These are phyloP conservation scores for Cossypha heuglini DNA, from an alignment of 2,797 vertebrate species.

Conservation along the genomic window DNA sequence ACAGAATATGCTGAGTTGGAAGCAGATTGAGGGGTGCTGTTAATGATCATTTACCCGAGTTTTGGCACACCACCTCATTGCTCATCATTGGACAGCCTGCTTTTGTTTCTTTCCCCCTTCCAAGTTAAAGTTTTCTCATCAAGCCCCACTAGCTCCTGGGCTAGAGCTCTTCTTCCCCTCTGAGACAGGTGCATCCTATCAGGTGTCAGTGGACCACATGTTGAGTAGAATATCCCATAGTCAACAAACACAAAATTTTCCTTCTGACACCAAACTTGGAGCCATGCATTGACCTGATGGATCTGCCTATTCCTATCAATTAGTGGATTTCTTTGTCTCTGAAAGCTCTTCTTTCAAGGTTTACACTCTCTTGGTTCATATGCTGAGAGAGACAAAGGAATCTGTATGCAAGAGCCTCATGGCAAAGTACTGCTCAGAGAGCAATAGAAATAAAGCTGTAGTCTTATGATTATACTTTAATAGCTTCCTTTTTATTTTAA, in stretches of 20 bases:
- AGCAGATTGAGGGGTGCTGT: neutral
- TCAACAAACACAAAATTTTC: neutral
- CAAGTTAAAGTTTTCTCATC: neutral
- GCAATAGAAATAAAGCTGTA: neutral
- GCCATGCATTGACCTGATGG: neutral
- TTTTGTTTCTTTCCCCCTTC: neutral
- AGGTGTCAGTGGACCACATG: neutral
- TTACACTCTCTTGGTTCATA: neutral
- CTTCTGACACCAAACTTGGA: fast-evolving
- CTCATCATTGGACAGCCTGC: neutral
- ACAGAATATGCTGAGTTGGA: neutral
- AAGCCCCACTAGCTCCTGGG: neutral
- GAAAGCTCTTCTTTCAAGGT: neutral
- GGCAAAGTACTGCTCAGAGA: neutral
- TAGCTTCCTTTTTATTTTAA: constrained; percentile 33
- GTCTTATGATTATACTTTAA: neutral
- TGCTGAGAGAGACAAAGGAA: neutral
- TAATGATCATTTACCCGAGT: neutral
- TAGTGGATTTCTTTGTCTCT: neutral
- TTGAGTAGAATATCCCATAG: neutral
- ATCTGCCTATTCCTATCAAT: neutral
- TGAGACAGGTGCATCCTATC: neutral
- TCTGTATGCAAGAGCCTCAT: neutral
- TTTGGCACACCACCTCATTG: neutral
- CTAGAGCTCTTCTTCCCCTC: neutral